Conservation (phyloP, 2,888 invertebrate species). For the Xestia sexstrigata region DNA sequence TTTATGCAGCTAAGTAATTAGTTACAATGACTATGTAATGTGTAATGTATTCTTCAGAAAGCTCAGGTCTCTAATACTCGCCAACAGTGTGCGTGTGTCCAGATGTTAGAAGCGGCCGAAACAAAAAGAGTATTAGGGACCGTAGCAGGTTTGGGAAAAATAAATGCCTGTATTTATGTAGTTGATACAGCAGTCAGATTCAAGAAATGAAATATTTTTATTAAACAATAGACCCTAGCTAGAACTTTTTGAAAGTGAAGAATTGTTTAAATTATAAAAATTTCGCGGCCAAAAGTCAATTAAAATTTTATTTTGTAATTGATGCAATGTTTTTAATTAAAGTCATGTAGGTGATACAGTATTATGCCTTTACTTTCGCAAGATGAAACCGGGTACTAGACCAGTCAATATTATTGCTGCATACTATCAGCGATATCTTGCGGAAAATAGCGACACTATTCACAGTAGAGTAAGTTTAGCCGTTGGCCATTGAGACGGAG, state of each 20-base stretch:
- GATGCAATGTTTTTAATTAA: conserved; percentile 53
- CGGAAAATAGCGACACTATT: conserved; percentile 57
- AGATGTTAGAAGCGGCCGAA: background rate
- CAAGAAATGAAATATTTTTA: background rate
- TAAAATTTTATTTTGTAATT: conserved; percentile 9
- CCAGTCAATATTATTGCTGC: conserved; percentile 75
- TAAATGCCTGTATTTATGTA: no score
- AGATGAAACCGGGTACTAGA: conserved; percentile 57
- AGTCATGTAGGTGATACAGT: conserved; percentile 13
- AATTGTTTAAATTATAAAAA: background rate
- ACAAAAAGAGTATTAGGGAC: background rate
- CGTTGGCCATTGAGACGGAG: no score
- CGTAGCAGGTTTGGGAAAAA: background rate
- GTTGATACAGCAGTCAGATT: background rate
- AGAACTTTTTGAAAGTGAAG: background rate
- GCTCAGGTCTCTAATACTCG: background rate
- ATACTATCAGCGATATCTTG: conserved; percentile 70
- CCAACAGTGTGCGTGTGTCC: background rate
- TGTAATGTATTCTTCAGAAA: background rate
- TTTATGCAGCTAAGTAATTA: background rate
- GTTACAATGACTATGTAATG: background rate
- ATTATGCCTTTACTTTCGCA: conserved; percentile 56
- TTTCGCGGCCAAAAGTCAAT: background rate
- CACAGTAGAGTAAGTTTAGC: background rate
- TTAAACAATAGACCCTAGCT: background rate